Evolutionary conservation across 2,797 vertebrate species (phyloP).

Genomic region (Perodicticus potto): DNA sequence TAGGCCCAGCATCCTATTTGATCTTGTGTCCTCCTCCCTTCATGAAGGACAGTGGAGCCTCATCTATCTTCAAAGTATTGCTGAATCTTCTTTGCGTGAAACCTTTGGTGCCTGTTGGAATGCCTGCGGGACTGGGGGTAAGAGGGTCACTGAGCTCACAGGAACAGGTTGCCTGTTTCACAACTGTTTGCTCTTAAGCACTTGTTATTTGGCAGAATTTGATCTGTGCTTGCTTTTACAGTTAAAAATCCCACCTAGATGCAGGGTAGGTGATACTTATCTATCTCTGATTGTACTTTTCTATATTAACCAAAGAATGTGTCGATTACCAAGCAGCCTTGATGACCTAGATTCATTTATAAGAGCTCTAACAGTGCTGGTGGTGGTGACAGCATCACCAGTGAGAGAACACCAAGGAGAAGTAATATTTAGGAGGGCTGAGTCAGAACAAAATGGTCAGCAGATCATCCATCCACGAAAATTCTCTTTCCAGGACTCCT

Average conservation of each 20-base stretch:
- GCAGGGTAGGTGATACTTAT: not conserved
- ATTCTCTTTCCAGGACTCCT: not conserved
- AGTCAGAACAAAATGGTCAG: not conserved
- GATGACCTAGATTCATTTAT: conserved; percentile 3
- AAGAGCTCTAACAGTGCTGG: not conserved
- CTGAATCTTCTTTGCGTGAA: not conserved
- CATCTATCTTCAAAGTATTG: conserved; percentile 27
- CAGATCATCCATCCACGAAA: not conserved
- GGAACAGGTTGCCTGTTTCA: not conserved
- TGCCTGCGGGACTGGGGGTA: not conserved
- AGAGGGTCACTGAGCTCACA: not conserved
- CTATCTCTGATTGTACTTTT: conserved; percentile 28
- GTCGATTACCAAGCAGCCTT: not conserved
- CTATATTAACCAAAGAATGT: not conserved
- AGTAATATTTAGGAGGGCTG: not conserved
- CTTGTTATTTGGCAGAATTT: conserved; percentile 10
- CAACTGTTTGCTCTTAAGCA: not conserved
- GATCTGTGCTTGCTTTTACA: conserved; percentile 9
- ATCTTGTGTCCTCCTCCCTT: not conserved
- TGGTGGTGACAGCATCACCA: not conserved
- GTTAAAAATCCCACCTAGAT: not conserved
- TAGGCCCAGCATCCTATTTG: not conserved
- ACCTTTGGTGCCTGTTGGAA: not conserved
- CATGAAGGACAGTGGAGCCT: not conserved
- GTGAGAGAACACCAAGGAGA: not conserved